phyloP scores from a whole-genome alignment of 1,140 invertebrate species.

The Metopolophium dirhodum region DNA sequence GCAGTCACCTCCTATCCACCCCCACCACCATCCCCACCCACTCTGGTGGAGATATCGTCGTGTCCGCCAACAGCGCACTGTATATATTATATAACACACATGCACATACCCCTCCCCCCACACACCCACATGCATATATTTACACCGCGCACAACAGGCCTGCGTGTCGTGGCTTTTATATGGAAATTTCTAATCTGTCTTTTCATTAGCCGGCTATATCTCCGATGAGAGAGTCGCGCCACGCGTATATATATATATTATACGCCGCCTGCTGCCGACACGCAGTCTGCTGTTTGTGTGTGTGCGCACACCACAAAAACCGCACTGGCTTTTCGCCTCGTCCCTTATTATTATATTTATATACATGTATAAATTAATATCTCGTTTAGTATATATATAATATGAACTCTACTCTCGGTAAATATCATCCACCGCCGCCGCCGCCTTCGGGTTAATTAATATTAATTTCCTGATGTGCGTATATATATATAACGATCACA shows the following conservation, averaged over 20 bases:
- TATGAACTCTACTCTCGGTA: background rate
- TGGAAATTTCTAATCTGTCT: constrained; percentile 48
- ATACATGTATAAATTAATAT: background rate
- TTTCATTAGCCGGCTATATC: constrained; percentile 17
- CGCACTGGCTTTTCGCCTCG: constrained; percentile 21
- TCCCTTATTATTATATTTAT: background rate
- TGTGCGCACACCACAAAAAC: constrained; percentile 15
- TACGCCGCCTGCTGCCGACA: background rate
- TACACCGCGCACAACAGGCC: background rate
- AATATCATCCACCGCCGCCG: constrained; percentile 15
- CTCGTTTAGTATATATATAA: background rate
- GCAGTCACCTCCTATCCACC: background rate
- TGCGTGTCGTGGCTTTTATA: constrained; percentile 30
- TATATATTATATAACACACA: background rate
- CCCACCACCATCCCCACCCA: background rate
- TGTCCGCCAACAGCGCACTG: background rate
- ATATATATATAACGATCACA: background rate
- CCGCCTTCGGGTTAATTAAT: constrained; percentile 35
- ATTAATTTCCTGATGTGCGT: constrained; percentile 31
- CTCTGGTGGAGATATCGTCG: background rate
- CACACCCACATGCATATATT: background rate
- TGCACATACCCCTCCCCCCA: background rate
- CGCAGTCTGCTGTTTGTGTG: background rate
- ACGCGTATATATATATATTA: background rate
- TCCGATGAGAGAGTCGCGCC: background rate